Conservation (phyloP, 2,113 vertebrate species). For the Piaya cayana region DNA sequence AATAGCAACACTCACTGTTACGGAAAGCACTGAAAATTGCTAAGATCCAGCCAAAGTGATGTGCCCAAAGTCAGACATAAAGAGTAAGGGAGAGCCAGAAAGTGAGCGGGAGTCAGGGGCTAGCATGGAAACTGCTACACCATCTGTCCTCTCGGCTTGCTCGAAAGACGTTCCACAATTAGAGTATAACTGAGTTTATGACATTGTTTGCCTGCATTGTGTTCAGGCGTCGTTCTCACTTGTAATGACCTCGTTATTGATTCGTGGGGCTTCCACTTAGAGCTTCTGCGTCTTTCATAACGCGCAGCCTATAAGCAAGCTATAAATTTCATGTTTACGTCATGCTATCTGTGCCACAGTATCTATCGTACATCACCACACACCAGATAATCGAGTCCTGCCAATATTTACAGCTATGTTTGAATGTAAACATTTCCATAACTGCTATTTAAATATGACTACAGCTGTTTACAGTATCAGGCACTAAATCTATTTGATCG, state of each 20-base stretch:
- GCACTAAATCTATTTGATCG: conserved; percentile 19
- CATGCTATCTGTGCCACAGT: background rate
- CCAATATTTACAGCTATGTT: background rate
- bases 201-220: conserved; percentile 20
- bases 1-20: background rate
- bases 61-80: background rate
- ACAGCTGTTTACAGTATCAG: background rate
- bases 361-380: background rate
- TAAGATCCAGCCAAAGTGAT: background rate
- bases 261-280: background rate
- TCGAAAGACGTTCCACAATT: conserved; percentile 21
- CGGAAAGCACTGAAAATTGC: background rate
- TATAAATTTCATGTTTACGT: background rate
- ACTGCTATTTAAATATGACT: conserved; percentile 17
- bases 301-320: background rate
- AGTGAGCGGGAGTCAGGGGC: conserved; percentile 51
- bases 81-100: conserved; percentile 41
- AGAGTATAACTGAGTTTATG: background rate
- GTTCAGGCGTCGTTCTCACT: background rate
- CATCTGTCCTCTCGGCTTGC: conserved; percentile 53
- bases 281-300: background rate
- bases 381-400: background rate
- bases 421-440: background rate
- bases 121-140: conserved; percentile 18
- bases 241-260: background rate